Evolutionary conservation across 2,888 invertebrate species (phyloP).

Genomic region (Apoderus coryli): DNA sequence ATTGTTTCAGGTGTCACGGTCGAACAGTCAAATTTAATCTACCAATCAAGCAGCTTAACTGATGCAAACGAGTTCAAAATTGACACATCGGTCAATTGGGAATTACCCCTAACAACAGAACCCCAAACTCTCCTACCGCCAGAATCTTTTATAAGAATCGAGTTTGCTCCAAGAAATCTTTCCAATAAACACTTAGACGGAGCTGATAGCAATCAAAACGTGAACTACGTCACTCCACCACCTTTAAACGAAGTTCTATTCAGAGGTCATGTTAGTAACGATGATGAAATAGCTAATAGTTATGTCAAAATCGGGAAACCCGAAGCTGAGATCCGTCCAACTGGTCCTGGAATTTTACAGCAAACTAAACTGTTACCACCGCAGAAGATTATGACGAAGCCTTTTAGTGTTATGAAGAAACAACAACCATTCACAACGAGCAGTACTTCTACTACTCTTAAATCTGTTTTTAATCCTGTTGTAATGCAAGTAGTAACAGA

Average conservation of each 20-base stretch:
- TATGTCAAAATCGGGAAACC: slow-evolving; percentile 34
- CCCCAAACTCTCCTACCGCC: slow-evolving; percentile 19
- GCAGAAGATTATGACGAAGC: slow-evolving; percentile 16
- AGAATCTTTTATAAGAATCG: slow-evolving; percentile 20
- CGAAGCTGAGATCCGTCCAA: slow-evolving; percentile 31
- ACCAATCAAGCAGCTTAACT: slow-evolving; percentile 43
- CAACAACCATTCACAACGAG: slow-evolving; percentile 41
- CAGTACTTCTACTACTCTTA: slow-evolving; percentile 20
- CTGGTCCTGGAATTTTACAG: slow-evolving; percentile 23
- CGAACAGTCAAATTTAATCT: slow-evolving; percentile 48
- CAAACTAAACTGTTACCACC: slow-evolving; percentile 15
- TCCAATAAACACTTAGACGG: slow-evolving; percentile 19
- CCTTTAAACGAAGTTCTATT: slow-evolving; percentile 27
- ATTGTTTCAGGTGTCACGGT: slow-evolving; percentile 35
- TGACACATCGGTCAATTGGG: slow-evolving; percentile 15
- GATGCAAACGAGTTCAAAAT: slow-evolving; percentile 33
- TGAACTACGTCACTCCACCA: slow-evolving; percentile 25
- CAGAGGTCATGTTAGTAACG: slow-evolving; percentile 31
- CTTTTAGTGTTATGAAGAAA: slow-evolving; percentile 36
- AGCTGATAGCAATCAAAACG: slow-evolving; percentile 23
- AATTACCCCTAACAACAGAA: slow-evolving; percentile 15
- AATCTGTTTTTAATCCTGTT: slow-evolving; percentile 18
- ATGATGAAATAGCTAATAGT: slow-evolving; percentile 28
- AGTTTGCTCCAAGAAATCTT: slow-evolving; percentile 19
- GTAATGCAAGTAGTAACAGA: slow-evolving; percentile 21